A percentile compares a stretch with the other conserved stretches of the same genome.
phyloP scores from a whole-genome alignment of 2,888 invertebrate genomes.

The Heliconius charithonia region DNA sequence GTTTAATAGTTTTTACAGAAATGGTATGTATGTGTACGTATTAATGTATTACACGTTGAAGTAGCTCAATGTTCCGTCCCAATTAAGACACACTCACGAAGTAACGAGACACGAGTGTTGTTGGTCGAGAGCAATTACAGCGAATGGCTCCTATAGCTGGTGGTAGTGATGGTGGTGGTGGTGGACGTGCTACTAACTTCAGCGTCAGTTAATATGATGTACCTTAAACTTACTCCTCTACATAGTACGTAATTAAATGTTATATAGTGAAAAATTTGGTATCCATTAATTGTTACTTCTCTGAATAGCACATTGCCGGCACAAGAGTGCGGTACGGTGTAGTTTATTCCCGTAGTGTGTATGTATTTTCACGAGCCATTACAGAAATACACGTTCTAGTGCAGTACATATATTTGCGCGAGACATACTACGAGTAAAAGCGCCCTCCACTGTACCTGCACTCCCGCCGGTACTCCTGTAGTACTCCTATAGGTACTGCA shows the following conservation, averaged over 20 bases:
- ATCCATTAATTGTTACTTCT: no score
- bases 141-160: no score
- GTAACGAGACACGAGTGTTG: not conserved
- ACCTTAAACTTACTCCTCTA: not conserved
- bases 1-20: no score
- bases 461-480: no score
- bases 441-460: not conserved
- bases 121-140: slow-evolving; percentile 1
- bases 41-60: not conserved
- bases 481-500: not conserved
- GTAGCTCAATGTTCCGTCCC: not conserved
- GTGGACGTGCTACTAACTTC: not conserved
- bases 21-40: no score
- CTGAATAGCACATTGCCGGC: no score
- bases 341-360: not conserved
- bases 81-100: not conserved
- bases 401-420: not conserved
- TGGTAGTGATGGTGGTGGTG: no score
- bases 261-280: not conserved
- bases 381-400: not conserved
- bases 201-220: not conserved
- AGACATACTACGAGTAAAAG: not conserved
- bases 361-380: slow-evolving; percentile 10
- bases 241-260: not conserved
- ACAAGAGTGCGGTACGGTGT: no score